Percentiles rank a stretch among this genome's conserved stretches.
Conservation (phyloP, 2,888 invertebrate genomes). For the Ophraella communa region DNA sequence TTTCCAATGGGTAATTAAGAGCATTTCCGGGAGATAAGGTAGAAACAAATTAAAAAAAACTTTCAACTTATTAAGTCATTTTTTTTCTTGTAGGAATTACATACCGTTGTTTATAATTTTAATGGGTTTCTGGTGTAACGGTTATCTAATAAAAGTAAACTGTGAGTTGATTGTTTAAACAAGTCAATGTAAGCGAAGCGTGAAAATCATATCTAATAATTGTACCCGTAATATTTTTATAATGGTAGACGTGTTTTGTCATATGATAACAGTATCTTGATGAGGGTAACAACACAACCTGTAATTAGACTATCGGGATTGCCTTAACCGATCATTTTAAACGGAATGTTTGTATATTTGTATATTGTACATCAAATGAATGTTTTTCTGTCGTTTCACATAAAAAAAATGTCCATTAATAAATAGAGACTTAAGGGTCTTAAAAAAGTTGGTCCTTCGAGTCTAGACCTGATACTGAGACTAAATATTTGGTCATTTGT, state of each 20-base stretch:
- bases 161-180: neutral
- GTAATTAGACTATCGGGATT: neutral
- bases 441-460: no score
- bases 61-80: neutral
- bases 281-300: neutral
- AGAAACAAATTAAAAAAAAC: neutral
- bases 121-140: neutral
- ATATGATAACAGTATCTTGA: neutral
- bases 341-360: no score
- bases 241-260: neutral
- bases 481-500: no score
- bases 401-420: no score
- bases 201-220: neutral
- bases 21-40: neutral
- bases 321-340: no score
- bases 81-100: neutral
- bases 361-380: no score
- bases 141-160: neutral
- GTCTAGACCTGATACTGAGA: no score
- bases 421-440: no score
- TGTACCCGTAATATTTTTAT: neutral
- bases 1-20: neutral
- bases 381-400: no score
- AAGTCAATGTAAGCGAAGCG: neutral
- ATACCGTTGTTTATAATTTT: neutral